Conservation (phyloP, 1,140 invertebrate genomes). For the Telenomus remus region DNA sequence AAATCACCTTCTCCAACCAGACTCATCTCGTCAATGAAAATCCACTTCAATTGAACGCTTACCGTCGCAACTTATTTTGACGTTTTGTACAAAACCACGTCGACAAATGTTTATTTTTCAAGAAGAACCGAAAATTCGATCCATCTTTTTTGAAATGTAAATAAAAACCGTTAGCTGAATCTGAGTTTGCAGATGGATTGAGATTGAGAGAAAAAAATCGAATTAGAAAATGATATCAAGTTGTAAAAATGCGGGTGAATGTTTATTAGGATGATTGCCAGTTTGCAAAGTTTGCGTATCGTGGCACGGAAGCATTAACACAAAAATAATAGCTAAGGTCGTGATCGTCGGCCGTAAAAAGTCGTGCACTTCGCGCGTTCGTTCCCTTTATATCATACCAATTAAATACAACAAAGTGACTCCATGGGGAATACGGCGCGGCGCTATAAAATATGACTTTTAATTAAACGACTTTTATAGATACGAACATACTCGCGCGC, state of each 20-base stretch:
- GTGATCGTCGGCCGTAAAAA: slow-evolving; percentile 55
- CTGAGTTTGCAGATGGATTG: no score
- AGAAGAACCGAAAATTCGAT: no score
- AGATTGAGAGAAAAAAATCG: background rate
- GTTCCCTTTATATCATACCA: slow-evolving; percentile 60
- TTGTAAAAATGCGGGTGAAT: background rate
- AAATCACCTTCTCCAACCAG: no score
- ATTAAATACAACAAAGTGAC: slow-evolving; percentile 61
- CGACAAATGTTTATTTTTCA: no score
- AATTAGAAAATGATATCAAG: slow-evolving; percentile 6
- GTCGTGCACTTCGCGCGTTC: slow-evolving; percentile 32
- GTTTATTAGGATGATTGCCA: slow-evolving; percentile 38
- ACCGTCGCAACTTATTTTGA: no score
- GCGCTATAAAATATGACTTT: slow-evolving; percentile 59
- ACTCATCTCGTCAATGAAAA: no score
- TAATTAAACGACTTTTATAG: slow-evolving; percentile 62
- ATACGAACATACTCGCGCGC: slow-evolving; percentile 38
- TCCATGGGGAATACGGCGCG: slow-evolving; percentile 32
- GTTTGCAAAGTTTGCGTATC: slow-evolving; percentile 26
- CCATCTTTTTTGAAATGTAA: no score
- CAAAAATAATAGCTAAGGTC: slow-evolving; percentile 53
- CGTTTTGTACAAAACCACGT: no score
- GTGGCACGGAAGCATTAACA: slow-evolving; percentile 42
- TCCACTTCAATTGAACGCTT: no score
- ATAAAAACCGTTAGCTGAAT: no score